phyloP scores from a whole-genome alignment of 53 echinoderm and acorn worm genomes.

The Temnopleurus reevesii region DNA sequence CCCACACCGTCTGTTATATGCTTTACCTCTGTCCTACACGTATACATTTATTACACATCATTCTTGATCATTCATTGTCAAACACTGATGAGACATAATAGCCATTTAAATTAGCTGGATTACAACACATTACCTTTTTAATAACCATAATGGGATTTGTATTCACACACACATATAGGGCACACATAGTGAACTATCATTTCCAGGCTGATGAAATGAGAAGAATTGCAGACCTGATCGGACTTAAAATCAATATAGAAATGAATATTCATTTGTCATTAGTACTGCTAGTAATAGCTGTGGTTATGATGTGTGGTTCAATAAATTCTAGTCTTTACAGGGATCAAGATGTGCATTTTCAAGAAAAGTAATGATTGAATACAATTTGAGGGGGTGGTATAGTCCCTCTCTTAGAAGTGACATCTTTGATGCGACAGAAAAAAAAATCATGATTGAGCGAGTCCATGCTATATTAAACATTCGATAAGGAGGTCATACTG shows the following conservation, averaged over 20 bases:
- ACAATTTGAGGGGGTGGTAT: too few species aligned
- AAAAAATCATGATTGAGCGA: background rate
- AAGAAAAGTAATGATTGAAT: too few species aligned
- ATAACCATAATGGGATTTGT: background rate
- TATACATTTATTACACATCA: too few species aligned
- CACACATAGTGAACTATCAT: background rate
- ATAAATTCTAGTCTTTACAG: too few species aligned
- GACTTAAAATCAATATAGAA: background rate
- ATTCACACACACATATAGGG: background rate
- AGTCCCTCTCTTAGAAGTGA: background rate
- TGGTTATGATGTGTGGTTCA: background rate
- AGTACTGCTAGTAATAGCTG: background rate
- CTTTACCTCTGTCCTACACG: background rate
- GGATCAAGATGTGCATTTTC: too few species aligned
- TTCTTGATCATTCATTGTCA: conserved; percentile 18
- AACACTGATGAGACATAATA: conserved; percentile 19
- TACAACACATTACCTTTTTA: background rate
- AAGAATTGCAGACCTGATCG: background rate
- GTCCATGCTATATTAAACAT: too few species aligned
- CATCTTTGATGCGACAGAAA: background rate
- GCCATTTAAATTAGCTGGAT: conserved; percentile 1
- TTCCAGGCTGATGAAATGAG: background rate
- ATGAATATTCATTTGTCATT: background rate
- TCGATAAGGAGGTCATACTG: too few species aligned
- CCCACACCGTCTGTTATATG: background rate